Evolutionary conservation across 1,140 invertebrate genomes (phyloP).

Genomic region (Eupristina koningsbergeri): DNA sequence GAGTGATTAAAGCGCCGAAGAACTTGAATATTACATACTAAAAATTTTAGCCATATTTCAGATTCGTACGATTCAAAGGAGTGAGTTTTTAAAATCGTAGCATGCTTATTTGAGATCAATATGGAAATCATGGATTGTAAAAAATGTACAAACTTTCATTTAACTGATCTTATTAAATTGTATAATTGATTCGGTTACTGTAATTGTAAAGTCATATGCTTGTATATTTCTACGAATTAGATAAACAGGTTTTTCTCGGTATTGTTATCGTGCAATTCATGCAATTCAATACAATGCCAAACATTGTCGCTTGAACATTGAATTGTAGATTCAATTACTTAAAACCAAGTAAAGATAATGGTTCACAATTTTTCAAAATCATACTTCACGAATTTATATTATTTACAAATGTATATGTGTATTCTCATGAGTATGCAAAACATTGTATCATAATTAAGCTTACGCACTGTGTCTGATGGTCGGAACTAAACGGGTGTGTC

Average conservation of each 20-base stretch:
- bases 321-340: slow-evolving; percentile 17
- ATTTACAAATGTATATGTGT: not conserved
- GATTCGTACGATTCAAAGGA: no score
- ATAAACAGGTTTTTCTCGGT: slow-evolving; percentile 28
- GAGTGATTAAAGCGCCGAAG: no score
- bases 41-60: no score
- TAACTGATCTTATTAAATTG: not conserved
- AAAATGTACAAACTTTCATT: not conserved
- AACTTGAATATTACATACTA: no score
- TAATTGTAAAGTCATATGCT: not conserved
- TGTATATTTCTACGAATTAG: not conserved
- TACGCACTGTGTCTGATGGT: no score
- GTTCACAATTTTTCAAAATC: slow-evolving; percentile 11
- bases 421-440: not conserved
- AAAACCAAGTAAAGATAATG: not conserved
- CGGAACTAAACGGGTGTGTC: no score
- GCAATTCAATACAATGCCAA: slow-evolving; percentile 1
- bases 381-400: not conserved
- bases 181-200: not conserved
- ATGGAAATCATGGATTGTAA: not conserved
- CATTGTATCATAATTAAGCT: no score
- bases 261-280: slow-evolving; percentile 26
- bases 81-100: no score
- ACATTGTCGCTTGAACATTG: not conserved
- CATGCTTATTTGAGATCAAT: not conserved